A percentile compares a stretch with the other conserved stretches of the same genome.
Conservation (phyloP, 2,888 invertebrate species). For the Eilema sororculum region DNA sequence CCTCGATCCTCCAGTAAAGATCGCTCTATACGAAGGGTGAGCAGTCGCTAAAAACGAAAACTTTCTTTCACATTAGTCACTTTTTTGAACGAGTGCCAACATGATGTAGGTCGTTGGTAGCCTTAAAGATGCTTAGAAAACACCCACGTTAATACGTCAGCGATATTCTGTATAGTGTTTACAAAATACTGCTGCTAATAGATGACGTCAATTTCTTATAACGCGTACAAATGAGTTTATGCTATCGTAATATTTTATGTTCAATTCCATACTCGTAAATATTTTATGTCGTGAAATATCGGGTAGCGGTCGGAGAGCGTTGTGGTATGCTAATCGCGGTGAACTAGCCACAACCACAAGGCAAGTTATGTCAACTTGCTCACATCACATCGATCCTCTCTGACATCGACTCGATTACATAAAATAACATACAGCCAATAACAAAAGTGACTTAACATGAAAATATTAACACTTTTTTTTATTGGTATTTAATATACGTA, state of each 20-base stretch:
- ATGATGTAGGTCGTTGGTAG: slow-evolving; percentile 16
- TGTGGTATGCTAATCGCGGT: slow-evolving; percentile 72
- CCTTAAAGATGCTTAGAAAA: slow-evolving; percentile 10
- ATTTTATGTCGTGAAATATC: slow-evolving; percentile 50
- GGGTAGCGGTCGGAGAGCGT: slow-evolving; percentile 41
- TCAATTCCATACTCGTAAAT: slow-evolving; percentile 65
- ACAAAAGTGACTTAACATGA: not conserved
- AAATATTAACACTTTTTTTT: not conserved
- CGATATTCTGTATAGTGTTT: slow-evolving; percentile 3
- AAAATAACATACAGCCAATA: slow-evolving; percentile 21
- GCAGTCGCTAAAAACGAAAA: slow-evolving; percentile 40
- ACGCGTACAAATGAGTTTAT: slow-evolving; percentile 60
- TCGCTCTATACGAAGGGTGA: slow-evolving; percentile 89
- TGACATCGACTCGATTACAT: slow-evolving; percentile 48
- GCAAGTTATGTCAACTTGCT: slow-evolving; percentile 43
- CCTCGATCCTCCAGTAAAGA: slow-evolving; percentile 87
- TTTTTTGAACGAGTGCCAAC: slow-evolving; percentile 27
- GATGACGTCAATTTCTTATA: slow-evolving; percentile 27
- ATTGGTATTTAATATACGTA: too few relatives aligned
- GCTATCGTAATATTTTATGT: slow-evolving; percentile 61
- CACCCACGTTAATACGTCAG: slow-evolving; percentile 2
- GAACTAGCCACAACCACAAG: slow-evolving; percentile 58
- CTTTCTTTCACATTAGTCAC: slow-evolving; percentile 4
- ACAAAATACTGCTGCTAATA: slow-evolving; percentile 12
- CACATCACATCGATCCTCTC: slow-evolving; percentile 51